Percentiles rank a stretch among this genome's conserved stretches.
Evolutionary conservation across 2,797 vertebrate genomes (phyloP).

Genomic region (Cyprinodon diabolis): DNA sequence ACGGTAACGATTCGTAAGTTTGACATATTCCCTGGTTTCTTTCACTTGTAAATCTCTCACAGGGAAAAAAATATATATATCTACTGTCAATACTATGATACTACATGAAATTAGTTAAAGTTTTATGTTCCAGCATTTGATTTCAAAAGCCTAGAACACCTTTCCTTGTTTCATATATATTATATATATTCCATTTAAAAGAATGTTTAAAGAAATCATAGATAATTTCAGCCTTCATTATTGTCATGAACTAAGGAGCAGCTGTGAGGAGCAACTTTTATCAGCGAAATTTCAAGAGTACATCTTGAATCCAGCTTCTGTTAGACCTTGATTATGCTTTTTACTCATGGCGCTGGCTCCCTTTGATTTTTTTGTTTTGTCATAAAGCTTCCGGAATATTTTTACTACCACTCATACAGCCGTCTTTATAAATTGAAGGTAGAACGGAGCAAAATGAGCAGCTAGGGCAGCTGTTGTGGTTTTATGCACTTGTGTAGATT

Average conservation of each 20-base stretch:
- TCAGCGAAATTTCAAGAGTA: conserved; percentile 9
- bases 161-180: background rate
- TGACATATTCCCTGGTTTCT: background rate
- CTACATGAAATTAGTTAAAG: background rate
- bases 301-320: conserved; percentile 24
- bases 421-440: conserved; percentile 9
- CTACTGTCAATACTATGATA: background rate
- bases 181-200: conserved; percentile 3
- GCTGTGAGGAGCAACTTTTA: conserved; percentile 18
- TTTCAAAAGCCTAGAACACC: background rate
- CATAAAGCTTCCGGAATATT: conserved; percentile 10
- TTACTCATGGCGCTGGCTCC: conserved; percentile 8
- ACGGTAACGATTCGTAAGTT: no score
- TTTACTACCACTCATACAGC: background rate
- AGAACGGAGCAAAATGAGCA: conserved; percentile 9
- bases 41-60: background rate
- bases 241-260: conserved; percentile 2
- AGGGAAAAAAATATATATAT: background rate
- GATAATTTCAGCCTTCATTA: conserved; percentile 17
- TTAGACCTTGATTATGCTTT: conserved; percentile 16
- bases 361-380: conserved; percentile 13
- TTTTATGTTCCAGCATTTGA: background rate
- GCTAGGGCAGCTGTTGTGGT: conserved; percentile 3
- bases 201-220: conserved; percentile 14
- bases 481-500: background rate